Conservation (phyloP, 1,140 invertebrate species). For the Ceratitis capitata region DNA sequence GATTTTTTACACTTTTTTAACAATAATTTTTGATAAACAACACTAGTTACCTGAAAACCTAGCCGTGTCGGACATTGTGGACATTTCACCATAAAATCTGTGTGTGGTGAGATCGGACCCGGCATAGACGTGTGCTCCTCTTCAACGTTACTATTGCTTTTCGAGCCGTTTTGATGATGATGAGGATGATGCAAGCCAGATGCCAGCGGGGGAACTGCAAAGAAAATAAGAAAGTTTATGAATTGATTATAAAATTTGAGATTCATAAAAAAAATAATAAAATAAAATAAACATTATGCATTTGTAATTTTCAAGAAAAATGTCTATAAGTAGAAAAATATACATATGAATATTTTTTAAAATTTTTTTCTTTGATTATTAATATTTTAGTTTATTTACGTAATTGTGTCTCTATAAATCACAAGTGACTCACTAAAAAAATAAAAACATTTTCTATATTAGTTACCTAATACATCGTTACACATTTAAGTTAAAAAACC, state of each 20-base stretch:
- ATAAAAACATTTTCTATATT: too few relatives aligned
- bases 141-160: conserved; percentile 47
- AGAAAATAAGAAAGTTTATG: neutral
- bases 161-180: conserved; percentile 54
- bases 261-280: neutral
- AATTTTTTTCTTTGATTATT: too few relatives aligned
- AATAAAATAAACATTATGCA: too few relatives aligned
- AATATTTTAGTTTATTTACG: too few relatives aligned
- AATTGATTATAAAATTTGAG: conserved; percentile 26
- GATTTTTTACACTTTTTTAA: too few relatives aligned
- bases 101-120: conserved; percentile 49
- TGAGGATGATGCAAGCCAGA: conserved; percentile 60
- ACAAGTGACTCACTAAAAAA: too few relatives aligned
- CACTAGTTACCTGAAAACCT: conserved; percentile 65
- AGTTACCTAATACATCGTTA: too few relatives aligned
- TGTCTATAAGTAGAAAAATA: too few relatives aligned
- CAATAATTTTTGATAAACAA: neutral
- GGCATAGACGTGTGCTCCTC: conserved; percentile 44
- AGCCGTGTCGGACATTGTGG: conserved; percentile 72
- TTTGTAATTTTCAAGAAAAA: too few relatives aligned
- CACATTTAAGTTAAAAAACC: too few relatives aligned
- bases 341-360: too few relatives aligned
- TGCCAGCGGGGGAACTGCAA: conserved; percentile 62
- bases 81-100: conserved; percentile 70
- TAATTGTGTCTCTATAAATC: too few relatives aligned